These are phyloP conservation scores for Synchiropus splendidus DNA, from an alignment of 2,113 vertebrate genomes.

Conservation along the genomic window DNA sequence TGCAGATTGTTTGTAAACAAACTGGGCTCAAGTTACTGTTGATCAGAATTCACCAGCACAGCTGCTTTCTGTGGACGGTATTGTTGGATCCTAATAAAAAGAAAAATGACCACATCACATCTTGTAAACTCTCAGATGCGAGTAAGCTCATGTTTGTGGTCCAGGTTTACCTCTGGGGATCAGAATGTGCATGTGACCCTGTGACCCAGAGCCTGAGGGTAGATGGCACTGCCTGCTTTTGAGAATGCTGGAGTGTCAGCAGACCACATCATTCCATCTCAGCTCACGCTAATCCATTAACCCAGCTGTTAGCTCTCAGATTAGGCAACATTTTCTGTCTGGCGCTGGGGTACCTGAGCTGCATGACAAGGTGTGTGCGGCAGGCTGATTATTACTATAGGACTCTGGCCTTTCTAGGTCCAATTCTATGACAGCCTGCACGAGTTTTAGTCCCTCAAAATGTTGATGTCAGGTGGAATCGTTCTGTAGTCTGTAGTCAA, in stretches of 20 bases:
- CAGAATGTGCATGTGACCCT: slow-evolving; percentile 27
- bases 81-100: too few species aligned
- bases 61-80: too few species aligned
- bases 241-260: slow-evolving; percentile 26
- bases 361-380: slow-evolving; percentile 35
- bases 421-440: too few species aligned
- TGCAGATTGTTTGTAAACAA: too few species aligned
- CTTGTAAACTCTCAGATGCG: too few species aligned
- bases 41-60: too few species aligned
- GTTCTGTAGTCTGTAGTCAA: too few species aligned
- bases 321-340: slow-evolving; percentile 30
- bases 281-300: slow-evolving; percentile 58
- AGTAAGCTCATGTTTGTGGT: slow-evolving; percentile 3
- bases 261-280: slow-evolving; percentile 54
- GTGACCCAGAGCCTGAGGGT: slow-evolving; percentile 6
- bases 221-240: slow-evolving; percentile 6
- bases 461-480: too few species aligned
- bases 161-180: slow-evolving; percentile 3
- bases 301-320: slow-evolving; percentile 40
- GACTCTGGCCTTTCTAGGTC: too few species aligned
- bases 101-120: too few species aligned
- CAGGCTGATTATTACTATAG: slow-evolving; percentile 33
- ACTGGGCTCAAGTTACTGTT: too few species aligned
- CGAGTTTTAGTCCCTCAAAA: too few species aligned
- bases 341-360: slow-evolving; percentile 33